Base-by-base conservation (phyloP, 2,797 vertebrate species). In the Acridotheres tristis region DNA sequence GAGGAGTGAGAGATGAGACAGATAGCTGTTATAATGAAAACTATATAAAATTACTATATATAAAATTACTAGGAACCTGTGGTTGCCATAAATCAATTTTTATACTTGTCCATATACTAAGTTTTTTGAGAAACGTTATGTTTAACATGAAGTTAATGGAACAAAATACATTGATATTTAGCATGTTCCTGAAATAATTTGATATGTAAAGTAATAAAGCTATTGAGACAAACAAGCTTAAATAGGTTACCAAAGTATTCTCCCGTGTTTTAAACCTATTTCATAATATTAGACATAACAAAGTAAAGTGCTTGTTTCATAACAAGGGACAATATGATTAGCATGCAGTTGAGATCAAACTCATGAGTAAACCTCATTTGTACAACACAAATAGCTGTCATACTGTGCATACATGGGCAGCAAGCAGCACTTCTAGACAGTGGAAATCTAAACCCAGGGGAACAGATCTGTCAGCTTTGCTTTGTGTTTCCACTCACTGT, bases 321-420 rank as follows among this genome's bases (percentile, higher is more conserved):
- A 90, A 57, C 26, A 84, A 68, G 40, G 36, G 29, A 62, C 65
- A 63, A 89, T 82, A 68, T 75, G 61, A 82, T 93, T 94, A 93
- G 23, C 42, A 88, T 93, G 79, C 71, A 88, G n/a, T 36, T 88
- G 75, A 88, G 63, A 93, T 90, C 77, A 94, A 93, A 74, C 59
- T 51, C 38, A 75, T 23, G 61, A 71, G 61, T 61, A 85, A 80
- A 71, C 5, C n/a, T 48, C 27, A 59, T 92, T 96, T 94, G 23
- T 84, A 68, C 55, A 57, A 77, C 53, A 63, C 29, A 85, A 90
- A 93, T 82, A 94, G 7, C 79, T 91, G 90, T 95, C 79, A 58
- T 86, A 76, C 19, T 71, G 43, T 25, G 25, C 13, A 27, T 29
- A 85, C 32, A 75, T 30, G 21, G 59, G 45, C 59, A 90, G 50